Evolutionary conservation across 2,797 vertebrate species (phyloP).

Genomic region (Nasua narica): DNA sequence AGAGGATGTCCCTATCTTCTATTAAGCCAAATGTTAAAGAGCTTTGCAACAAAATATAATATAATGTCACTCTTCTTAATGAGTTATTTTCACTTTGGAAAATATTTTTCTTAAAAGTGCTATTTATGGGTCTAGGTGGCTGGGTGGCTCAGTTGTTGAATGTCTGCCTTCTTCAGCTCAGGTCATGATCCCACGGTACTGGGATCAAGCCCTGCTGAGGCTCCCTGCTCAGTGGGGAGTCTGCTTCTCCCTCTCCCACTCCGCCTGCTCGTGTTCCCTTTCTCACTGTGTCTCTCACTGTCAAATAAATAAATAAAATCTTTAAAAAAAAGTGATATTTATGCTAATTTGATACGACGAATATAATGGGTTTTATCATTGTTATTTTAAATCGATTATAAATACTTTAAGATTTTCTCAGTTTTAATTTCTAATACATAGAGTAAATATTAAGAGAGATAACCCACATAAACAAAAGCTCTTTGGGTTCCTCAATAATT

Average conservation of each 20-base stretch:
- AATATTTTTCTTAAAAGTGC: constrained; percentile 35
- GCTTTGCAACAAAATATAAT: neutral
- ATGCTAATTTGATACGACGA: neutral
- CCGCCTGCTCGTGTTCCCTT: too few relatives aligned
- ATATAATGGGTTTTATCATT: neutral
- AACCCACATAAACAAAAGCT: neutral
- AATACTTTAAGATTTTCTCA: neutral
- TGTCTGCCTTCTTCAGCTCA: too few relatives aligned
- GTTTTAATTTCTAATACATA: constrained; percentile 42
- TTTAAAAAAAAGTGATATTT: neutral
- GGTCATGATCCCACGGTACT: too few relatives aligned
- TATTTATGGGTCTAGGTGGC: neutral
- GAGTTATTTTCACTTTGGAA: constrained; percentile 51
- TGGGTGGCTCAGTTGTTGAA: too few relatives aligned
- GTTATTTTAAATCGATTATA: constrained; percentile 33
- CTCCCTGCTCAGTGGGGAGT: too few relatives aligned
- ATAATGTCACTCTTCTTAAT: neutral
- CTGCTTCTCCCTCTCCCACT: too few relatives aligned
- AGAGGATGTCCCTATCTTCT: neutral
- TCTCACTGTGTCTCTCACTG: too few relatives aligned
- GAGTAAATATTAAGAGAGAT: neutral
- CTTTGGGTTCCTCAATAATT: neutral
- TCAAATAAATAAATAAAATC: too few relatives aligned
- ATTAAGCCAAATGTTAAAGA: neutral
- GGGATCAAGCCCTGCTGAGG: too few relatives aligned